Conservation (phyloP, 2,797 vertebrate genomes). For the Luscinia luscinia region DNA sequence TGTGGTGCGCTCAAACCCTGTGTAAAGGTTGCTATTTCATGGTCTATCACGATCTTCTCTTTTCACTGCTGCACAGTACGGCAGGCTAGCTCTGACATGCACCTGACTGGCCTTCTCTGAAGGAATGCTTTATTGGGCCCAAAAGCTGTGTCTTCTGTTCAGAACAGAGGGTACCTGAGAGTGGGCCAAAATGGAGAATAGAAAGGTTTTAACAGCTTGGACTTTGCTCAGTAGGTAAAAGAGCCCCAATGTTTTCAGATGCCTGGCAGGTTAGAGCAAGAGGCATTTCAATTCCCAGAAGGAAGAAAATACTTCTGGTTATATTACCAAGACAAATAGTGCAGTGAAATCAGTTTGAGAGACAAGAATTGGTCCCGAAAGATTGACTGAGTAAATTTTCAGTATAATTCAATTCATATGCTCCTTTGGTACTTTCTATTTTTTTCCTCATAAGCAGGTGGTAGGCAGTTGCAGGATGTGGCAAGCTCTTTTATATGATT, state of each 20-base stretch:
- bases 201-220: background rate
- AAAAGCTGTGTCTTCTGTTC: background rate
- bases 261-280: slow-evolving; percentile 15
- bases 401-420: slow-evolving; percentile 50
- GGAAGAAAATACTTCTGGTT: slow-evolving; percentile 57
- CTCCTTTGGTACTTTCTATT: slow-evolving; percentile 12
- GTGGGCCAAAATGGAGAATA: background rate
- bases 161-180: background rate
- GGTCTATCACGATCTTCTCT: background rate
- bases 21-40: background rate
- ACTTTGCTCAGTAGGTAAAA: background rate
- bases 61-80: background rate
- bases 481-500: slow-evolving; percentile 11
- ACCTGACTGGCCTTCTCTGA: background rate
- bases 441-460: slow-evolving; percentile 16
- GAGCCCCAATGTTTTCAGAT: background rate
- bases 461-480: background rate
- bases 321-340: slow-evolving; percentile 62
- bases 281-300: slow-evolving; percentile 52
- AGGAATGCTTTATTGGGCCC: background rate
- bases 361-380: slow-evolving; percentile 51
- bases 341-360: slow-evolving; percentile 54
- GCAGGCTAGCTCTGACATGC: background rate
- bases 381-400: slow-evolving; percentile 65
- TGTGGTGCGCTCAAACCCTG: background rate